Evolutionary conservation across 2,888 invertebrate genomes (phyloP).

Genomic region (Trichacis sp.): DNA sequence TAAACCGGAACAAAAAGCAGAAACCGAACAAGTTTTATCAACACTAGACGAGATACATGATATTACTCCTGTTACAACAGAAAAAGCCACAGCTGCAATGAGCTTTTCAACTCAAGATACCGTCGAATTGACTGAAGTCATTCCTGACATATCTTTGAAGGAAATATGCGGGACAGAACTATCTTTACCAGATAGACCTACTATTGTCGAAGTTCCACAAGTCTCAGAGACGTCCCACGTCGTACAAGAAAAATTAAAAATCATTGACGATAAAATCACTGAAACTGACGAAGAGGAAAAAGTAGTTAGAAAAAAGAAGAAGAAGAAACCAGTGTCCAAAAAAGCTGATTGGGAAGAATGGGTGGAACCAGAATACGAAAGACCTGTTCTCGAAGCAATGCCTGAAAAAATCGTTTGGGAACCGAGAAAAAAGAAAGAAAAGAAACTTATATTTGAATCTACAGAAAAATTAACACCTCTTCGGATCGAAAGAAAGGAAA

Average conservation of each 20-base stretch:
- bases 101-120: background rate
- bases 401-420: conserved; percentile 65
- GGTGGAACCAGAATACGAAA: conserved; percentile 64
- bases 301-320: conserved; percentile 33
- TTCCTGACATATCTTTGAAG: conserved; percentile 23
- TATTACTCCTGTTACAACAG: conserved; percentile 47
- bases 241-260: background rate
- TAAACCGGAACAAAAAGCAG: conserved; percentile 39
- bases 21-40: conserved; percentile 45
- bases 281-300: conserved; percentile 21
- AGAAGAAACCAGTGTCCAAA: conserved; percentile 47
- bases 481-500: conserved; percentile 74
- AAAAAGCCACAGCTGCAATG: conserved; percentile 42
- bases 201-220: conserved; percentile 44
- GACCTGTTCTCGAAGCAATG: conserved; percentile 65
- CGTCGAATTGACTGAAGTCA: conserved; percentile 6
- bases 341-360: conserved; percentile 55
- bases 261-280: conserved; percentile 16
- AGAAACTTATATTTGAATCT: conserved; percentile 44
- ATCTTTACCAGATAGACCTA: conserved; percentile 46
- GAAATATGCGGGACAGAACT: conserved; percentile 46
- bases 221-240: no score
- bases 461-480: conserved; percentile 67
- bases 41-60: conserved; percentile 49
- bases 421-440: conserved; percentile 57